phyloP scores from a whole-genome alignment of 2,113 vertebrate species.

The Shinisaurus crocodilurus region DNA sequence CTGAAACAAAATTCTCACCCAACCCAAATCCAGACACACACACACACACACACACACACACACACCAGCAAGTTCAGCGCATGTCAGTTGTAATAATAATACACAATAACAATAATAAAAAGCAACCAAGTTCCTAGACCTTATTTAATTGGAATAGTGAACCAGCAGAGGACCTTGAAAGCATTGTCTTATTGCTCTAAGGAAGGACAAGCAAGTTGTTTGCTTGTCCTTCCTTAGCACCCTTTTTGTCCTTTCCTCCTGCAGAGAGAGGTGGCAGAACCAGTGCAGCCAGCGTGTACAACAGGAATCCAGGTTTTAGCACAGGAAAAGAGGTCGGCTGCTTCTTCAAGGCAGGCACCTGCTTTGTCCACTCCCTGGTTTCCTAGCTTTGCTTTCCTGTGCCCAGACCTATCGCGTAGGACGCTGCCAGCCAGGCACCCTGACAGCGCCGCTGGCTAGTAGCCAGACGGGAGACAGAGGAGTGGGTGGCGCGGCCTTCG shows the following conservation, averaged over 20 bases:
- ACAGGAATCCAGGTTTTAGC: not conserved
- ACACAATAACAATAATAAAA: too few species aligned
- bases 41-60: too few species aligned
- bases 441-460: fast-evolving
- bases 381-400: too few species aligned
- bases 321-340: not conserved
- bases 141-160: too few species aligned
- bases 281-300: too few species aligned
- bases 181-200: too few species aligned
- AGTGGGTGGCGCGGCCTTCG: not conserved
- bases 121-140: too few species aligned
- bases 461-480: not conserved
- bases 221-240: not conserved
- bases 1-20: too few species aligned
- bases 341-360: not conserved
- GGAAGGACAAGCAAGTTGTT: too few species aligned
- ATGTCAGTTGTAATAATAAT: not conserved
- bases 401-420: not conserved
- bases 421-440: too few species aligned
- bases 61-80: not conserved
- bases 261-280: not conserved
- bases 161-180: too few species aligned
- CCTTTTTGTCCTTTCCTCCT: not conserved
- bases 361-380: not conserved
- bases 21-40: not conserved